Base-by-base conservation (phyloP, 2,797 vertebrate species). In the Gastrophryne carolinensis region DNA sequence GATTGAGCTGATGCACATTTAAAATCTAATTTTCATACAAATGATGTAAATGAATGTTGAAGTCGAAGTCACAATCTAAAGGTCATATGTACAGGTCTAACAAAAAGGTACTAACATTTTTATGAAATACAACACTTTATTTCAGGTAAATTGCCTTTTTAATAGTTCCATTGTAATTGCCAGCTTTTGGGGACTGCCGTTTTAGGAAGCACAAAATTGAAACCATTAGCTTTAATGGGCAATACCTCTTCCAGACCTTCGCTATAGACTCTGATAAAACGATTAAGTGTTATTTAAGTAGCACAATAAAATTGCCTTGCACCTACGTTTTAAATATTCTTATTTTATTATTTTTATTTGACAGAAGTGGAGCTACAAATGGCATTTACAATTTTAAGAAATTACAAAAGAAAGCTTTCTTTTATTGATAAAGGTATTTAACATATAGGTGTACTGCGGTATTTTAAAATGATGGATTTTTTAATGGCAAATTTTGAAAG, bases 61-160 rank as follows among this genome's bases (percentile, higher is more conserved):
- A 64, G 67, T 77, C 50, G 62, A 61, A 62, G 66, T 71, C 44
- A 69, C 67, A 57, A 77, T 77, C 37, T 50, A 77, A 77, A 77
- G 74, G 74, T 71, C 74, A 77, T 52, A 32, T 58, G 37, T 64
- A 23, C 74, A 71, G 60, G 74, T 65, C 74, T 64, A 56, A 64
- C 58, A 37, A 77, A 67, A 77, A 77, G 60, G 39, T 77, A 70
- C 50, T 77, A 64, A 77, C 67, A 64, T 77, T 71, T 77, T 77
- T 77, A 70, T 77, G 60, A 71, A 77, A 71, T 77, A 71, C 67
- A 71, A 64, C 50, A 47, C 49, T 77, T 77, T 77, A 77, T 64
- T 71, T 77, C 50, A 64, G 15, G 47, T 64, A 57, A 58, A 77
- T 77, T 66, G 67, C 50, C 49, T 35, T 77, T 71, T 77, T 71